phyloP scores from a whole-genome alignment of 92 coral and sea anemone species.

The Epizoanthus illoricatus region DNA sequence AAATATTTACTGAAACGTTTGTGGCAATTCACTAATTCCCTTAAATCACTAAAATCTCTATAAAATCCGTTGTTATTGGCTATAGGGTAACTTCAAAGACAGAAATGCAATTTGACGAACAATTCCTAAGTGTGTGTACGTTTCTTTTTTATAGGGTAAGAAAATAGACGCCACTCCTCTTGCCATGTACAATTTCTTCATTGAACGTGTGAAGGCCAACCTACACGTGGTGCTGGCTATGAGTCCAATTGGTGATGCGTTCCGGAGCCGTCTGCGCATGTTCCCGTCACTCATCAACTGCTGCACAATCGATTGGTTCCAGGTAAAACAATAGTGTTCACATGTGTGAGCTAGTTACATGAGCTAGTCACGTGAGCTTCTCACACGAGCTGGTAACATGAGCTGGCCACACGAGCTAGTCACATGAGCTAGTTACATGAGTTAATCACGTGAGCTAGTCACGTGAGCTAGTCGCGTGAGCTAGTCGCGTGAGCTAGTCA shows the following conservation, averaged over 20 bases:
- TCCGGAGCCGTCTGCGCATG: constrained; percentile 97
- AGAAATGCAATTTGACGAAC: background rate
- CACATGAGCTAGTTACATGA: too few relatives aligned
- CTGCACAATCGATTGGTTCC: constrained; percentile 99
- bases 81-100: background rate
- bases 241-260: constrained; percentile 99
- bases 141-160: constrained; percentile 73
- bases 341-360: background rate
- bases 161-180: constrained; percentile 98
- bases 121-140: background rate
- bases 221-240: constrained; percentile 98
- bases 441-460: too few relatives aligned
- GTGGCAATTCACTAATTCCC: too few relatives aligned
- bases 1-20: too few relatives aligned
- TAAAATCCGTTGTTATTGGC: too few relatives aligned
- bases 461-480: too few relatives aligned
- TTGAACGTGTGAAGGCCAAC: constrained; percentile 93
- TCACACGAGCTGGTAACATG: too few relatives aligned
- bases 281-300: constrained; percentile 99
- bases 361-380: background rate
- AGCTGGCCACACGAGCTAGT: too few relatives aligned
- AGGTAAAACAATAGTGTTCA: constrained; percentile 55
- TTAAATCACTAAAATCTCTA: too few relatives aligned
- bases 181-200: constrained; percentile 98
- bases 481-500: too few relatives aligned